Evolutionary conservation across 2,797 vertebrate genomes (phyloP).

Genomic region (Pogoniulus pusillus): DNA sequence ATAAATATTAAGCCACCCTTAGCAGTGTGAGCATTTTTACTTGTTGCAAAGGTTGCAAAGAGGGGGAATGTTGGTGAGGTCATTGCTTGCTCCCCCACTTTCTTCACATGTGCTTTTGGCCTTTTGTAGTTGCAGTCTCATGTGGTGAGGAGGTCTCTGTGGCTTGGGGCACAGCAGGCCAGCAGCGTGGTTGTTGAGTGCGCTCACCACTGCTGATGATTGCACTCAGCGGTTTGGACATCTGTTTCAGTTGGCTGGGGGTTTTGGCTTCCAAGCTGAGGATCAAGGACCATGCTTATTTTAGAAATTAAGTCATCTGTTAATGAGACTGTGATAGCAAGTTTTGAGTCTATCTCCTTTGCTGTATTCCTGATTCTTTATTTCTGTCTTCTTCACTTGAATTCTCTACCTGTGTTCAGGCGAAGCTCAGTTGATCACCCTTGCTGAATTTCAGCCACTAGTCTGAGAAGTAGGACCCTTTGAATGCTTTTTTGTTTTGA

Average conservation of each 20-base stretch:
- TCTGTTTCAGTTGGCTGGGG: neutral
- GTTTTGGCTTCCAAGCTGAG: neutral
- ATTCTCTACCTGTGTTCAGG: neutral
- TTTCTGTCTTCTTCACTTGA: neutral
- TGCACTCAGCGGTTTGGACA: neutral
- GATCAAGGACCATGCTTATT: neutral
- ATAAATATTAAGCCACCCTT: neutral
- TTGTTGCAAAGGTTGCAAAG: neutral
- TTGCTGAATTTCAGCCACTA: neutral
- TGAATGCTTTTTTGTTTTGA: neutral
- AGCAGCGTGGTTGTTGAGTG: fast-evolving
- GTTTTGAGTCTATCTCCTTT: neutral
- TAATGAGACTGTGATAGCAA: neutral
- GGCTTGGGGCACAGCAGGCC: neutral
- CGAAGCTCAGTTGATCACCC: neutral
- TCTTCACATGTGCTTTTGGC: fast-evolving
- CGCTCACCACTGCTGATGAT: neutral
- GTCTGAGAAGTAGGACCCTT: neutral
- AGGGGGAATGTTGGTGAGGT: neutral
- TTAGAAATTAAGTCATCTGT: neutral
- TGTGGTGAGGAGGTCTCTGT: neutral
- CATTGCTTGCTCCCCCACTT: neutral
- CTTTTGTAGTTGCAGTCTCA: neutral
- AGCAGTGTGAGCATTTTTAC: neutral
- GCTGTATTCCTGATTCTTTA: neutral